Percentiles rank a stretch among this genome's conserved stretches.
phyloP scores from a whole-genome alignment of 2,797 vertebrate genomes.

The Aplochiton taeniatus region DNA sequence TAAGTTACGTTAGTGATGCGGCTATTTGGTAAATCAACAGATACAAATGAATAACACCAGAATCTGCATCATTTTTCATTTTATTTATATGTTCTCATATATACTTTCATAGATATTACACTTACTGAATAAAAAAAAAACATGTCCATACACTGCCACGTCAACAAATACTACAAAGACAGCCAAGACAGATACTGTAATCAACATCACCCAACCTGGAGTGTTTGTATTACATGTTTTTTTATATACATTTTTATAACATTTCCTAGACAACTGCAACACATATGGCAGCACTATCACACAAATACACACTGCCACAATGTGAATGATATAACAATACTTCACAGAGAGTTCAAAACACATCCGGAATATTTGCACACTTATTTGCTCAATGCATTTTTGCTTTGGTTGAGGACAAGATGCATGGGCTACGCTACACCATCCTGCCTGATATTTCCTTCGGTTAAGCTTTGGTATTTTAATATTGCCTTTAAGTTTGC shows the following conservation, averaged over 20 bases:
- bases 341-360: slow-evolving; percentile 10
- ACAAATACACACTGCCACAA: slow-evolving; percentile 40
- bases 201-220: slow-evolving; percentile 35
- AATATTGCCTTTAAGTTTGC: too few relatives aligned
- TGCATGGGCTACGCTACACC: too few relatives aligned
- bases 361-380: too few relatives aligned
- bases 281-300: slow-evolving; percentile 23
- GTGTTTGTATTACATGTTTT: slow-evolving; percentile 30
- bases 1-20: neutral
- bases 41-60: too few relatives aligned
- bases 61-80: slow-evolving; percentile 18
- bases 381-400: too few relatives aligned
- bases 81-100: slow-evolving; percentile 50
- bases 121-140: slow-evolving; percentile 45
- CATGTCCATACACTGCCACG: slow-evolving; percentile 11
- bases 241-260: slow-evolving; percentile 28
- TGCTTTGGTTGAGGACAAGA: too few relatives aligned
- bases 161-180: slow-evolving; percentile 12
- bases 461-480: too few relatives aligned
- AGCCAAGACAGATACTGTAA: slow-evolving; percentile 9
- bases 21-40: too few relatives aligned
- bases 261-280: slow-evolving; percentile 12
- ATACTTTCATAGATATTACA: slow-evolving; percentile 64
- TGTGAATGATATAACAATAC: slow-evolving; percentile 1
- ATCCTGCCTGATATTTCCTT: too few relatives aligned